These are phyloP conservation scores for Luidia sarsii DNA, from an alignment of 53 echinoderm and acorn worm genomes.

Conservation along the genomic window DNA sequence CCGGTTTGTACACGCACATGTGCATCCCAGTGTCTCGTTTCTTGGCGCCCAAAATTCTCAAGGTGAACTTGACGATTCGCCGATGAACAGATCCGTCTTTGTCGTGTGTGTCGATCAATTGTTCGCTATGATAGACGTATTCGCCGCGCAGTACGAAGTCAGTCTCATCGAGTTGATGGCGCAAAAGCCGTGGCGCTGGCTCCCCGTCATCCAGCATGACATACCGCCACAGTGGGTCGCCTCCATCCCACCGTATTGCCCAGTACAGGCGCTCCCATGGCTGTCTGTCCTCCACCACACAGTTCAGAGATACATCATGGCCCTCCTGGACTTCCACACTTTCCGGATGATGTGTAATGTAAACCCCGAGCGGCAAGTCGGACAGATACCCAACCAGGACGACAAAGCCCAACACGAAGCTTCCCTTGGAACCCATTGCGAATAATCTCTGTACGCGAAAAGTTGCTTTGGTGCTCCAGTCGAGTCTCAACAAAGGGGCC, in stretches of 20 bases:
- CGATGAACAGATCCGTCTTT: too few species aligned
- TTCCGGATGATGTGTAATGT: neutral
- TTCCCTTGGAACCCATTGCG: too few species aligned
- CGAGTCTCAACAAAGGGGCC: too few species aligned
- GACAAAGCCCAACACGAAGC: too few species aligned
- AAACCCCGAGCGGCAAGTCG: neutral
- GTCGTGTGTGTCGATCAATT: too few species aligned
- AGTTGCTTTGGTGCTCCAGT: too few species aligned
- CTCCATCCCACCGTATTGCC: constrained; percentile 19
- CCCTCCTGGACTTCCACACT: neutral
- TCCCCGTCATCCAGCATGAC: neutral
- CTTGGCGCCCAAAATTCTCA: neutral
- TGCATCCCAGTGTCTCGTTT: constrained; percentile 8
- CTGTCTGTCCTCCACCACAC: neutral
- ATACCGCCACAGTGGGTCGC: constrained; percentile 32
- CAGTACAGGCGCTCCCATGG: constrained; percentile 8
- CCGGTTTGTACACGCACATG: constrained; percentile 13
- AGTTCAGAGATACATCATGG: neutral
- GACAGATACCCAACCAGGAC: neutral
- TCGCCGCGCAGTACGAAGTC: constrained; percentile 10
- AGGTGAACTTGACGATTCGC: too few species aligned
- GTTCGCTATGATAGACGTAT: neutral
- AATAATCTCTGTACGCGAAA: too few species aligned
- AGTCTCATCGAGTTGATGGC: constrained; percentile 12
- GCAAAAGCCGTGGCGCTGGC: too few species aligned